Conservation (phyloP, 2,797 vertebrate genomes). For the Enteromius argenteus region DNA sequence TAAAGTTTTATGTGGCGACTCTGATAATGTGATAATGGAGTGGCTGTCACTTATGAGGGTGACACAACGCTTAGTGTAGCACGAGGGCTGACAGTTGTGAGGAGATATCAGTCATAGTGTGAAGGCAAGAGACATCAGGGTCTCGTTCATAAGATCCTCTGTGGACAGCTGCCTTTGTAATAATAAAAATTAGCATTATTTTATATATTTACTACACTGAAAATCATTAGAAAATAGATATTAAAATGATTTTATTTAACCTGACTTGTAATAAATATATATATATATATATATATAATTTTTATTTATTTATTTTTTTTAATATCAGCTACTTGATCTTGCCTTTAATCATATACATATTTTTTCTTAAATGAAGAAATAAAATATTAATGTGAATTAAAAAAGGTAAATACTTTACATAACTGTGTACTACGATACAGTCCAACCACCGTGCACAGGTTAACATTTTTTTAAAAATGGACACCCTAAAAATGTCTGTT, state of each 20-base stretch:
- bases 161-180: background rate
- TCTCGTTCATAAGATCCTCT: slow-evolving; percentile 6
- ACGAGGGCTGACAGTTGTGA: slow-evolving; percentile 21
- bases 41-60: slow-evolving; percentile 58
- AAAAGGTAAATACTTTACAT: background rate
- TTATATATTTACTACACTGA: background rate
- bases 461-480: background rate
- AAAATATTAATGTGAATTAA: background rate
- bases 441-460: background rate
- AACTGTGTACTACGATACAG: background rate
- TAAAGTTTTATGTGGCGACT: slow-evolving; percentile 65
- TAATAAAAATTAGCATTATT: too few relatives aligned
- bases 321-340: background rate
- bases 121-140: background rate
- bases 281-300: too few relatives aligned
- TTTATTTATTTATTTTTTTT: background rate
- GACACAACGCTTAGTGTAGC: background rate
- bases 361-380: background rate
- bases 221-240: background rate
- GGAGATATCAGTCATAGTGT: slow-evolving; percentile 27
- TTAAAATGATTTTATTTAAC: background rate
- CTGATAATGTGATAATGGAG: slow-evolving; percentile 66
- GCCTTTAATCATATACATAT: background rate
- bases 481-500: background rate
- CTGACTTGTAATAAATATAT: background rate